A percentile compares a stretch with the other conserved stretches of the same genome.
phyloP scores from a whole-genome alignment of 1,140 invertebrate genomes.

The Heliconius himera region DNA sequence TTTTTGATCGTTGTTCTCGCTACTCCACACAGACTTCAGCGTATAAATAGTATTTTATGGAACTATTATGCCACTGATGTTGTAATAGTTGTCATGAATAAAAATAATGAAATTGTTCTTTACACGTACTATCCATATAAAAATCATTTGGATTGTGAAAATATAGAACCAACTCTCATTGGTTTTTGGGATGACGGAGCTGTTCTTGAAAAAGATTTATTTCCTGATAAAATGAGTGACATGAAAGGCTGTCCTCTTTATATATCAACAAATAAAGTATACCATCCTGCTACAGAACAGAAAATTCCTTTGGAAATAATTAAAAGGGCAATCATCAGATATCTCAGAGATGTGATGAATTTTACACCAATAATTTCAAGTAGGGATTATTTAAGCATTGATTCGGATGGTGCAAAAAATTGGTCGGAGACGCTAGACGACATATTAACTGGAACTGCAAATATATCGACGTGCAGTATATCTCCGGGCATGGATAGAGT shows the following conservation, averaged over 20 bases:
- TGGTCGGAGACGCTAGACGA: slow-evolving; percentile 66
- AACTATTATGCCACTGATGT: slow-evolving; percentile 55
- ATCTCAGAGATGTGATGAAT: slow-evolving; percentile 58
- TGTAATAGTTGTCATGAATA: slow-evolving; percentile 48
- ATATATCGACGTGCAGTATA: slow-evolving; percentile 59
- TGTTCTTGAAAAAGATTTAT: slow-evolving; percentile 41
- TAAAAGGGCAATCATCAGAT: slow-evolving; percentile 51
- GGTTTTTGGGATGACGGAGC: slow-evolving; percentile 47
- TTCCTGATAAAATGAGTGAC: slow-evolving; percentile 60
- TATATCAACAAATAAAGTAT: slow-evolving; percentile 64
- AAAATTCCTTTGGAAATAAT: slow-evolving; percentile 58
- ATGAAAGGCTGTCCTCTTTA: slow-evolving; percentile 65
- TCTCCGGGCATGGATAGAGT: slow-evolving; percentile 52
- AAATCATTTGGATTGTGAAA: slow-evolving; percentile 54
- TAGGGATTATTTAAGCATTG: slow-evolving; percentile 59
- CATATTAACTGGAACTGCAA: slow-evolving; percentile 53
- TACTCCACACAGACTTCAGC: slow-evolving; percentile 48
- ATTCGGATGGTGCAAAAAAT: slow-evolving; percentile 58
- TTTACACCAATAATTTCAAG: slow-evolving; percentile 56
- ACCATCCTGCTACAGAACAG: slow-evolving; percentile 55
- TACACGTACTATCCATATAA: slow-evolving; percentile 63
- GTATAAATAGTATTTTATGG: slow-evolving; percentile 58
- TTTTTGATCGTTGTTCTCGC: slow-evolving; percentile 56
- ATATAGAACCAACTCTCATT: slow-evolving; percentile 52
- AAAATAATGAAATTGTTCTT: slow-evolving; percentile 49